A percentile compares a stretch with the other conserved stretches of the same genome.
phyloP scores from a whole-genome alignment of 2,888 invertebrate species.

The Bombyx huttoni region DNA sequence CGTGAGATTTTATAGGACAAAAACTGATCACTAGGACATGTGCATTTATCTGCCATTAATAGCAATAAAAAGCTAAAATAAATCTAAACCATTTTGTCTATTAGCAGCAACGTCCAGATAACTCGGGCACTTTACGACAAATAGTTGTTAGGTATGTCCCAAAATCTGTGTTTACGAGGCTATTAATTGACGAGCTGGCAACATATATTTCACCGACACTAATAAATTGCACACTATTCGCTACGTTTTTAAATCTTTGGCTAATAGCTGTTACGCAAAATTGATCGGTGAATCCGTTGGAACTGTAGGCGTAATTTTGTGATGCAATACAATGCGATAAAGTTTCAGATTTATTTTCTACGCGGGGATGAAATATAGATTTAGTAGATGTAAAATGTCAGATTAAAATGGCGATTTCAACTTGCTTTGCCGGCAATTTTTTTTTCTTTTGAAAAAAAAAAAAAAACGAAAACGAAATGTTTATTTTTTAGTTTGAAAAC shows the following conservation, averaged over 20 bases:
- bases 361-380: not conserved
- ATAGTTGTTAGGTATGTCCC: conserved; percentile 3
- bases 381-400: not conserved
- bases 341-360: not conserved
- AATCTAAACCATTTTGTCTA: too few relatives aligned
- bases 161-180: conserved; percentile 21
- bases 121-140: too few relatives aligned
- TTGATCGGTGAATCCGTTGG: not conserved
- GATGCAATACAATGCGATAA: not conserved
- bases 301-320: not conserved
- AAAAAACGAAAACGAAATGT: too few relatives aligned
- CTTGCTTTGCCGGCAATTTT: too few relatives aligned
- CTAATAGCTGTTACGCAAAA: not conserved
- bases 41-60: too few relatives aligned
- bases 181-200: conserved; percentile 19
- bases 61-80: too few relatives aligned
- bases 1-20: too few relatives aligned
- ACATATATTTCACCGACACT: not conserved
- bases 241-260: too few relatives aligned
- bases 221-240: not conserved
- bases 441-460: too few relatives aligned
- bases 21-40: too few relatives aligned
- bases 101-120: too few relatives aligned
- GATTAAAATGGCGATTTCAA: not conserved
- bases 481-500: too few relatives aligned